Evolutionary conservation across 2,113 vertebrate genomes (phyloP).

Genomic region (Chroicocephalus ridibundus): DNA sequence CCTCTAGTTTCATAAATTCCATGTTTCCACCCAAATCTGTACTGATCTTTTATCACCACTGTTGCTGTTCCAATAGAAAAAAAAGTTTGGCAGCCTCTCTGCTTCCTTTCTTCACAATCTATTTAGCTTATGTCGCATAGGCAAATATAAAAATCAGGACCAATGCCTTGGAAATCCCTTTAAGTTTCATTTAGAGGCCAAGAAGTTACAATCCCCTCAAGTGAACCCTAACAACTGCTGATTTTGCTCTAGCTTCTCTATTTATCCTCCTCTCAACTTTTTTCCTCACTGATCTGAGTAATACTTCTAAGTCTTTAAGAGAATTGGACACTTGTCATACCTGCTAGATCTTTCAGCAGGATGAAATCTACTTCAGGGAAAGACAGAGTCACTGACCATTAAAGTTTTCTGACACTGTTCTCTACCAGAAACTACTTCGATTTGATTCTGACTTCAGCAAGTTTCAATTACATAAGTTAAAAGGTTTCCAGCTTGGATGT

Average conservation of each 20-base stretch:
- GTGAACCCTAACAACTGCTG: background rate
- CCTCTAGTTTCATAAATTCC: background rate
- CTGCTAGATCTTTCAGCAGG: background rate
- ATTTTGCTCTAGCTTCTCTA: background rate
- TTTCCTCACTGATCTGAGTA: background rate
- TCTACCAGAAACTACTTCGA: background rate
- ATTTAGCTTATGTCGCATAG: background rate
- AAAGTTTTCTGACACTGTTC: background rate
- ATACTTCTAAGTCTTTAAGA: background rate
- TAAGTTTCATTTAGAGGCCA: background rate
- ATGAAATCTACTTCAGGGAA: background rate
- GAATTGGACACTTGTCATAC: background rate
- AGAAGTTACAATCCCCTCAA: background rate
- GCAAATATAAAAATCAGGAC: background rate
- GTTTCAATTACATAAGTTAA: background rate
- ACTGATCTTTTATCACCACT: background rate
- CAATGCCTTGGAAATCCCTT: background rate
- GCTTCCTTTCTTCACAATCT: background rate
- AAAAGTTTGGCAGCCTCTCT: background rate
- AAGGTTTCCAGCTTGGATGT: background rate
- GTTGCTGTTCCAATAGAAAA: background rate
- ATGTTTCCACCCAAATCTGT: background rate
- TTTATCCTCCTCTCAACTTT: background rate
- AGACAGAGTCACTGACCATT: background rate
- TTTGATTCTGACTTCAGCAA: background rate